These are phyloP conservation scores for Dicyrtomina minuta DNA, from an alignment of 2,888 invertebrate species.

Conservation along the genomic window DNA sequence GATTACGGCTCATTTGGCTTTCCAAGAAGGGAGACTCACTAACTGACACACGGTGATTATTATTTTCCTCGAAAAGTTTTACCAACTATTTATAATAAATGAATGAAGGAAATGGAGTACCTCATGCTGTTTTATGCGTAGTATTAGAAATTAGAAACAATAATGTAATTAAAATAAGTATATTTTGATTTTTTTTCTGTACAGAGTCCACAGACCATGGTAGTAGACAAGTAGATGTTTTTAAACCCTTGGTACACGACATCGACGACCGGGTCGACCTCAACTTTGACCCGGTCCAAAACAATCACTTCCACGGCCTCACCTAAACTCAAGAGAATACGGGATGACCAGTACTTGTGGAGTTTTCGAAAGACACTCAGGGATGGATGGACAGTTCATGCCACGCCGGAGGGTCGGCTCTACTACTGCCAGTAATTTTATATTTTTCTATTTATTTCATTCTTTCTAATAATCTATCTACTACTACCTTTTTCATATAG, in stretches of 20 bases:
- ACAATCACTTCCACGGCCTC: conserved; percentile 27
- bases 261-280: conserved; percentile 30
- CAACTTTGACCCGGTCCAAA: conserved; percentile 36
- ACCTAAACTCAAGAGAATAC: conserved; percentile 25
- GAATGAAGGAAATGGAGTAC: too few species aligned
- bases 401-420: conserved; percentile 74
- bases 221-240: conserved; percentile 39
- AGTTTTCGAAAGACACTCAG: conserved; percentile 58
- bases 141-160: too few species aligned
- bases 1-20: too few species aligned
- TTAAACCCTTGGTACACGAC: conserved; percentile 41
- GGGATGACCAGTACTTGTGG: conserved; percentile 35
- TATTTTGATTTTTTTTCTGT: not conserved
- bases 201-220: conserved; percentile 1
- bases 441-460: not conserved
- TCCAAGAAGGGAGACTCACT: too few species aligned
- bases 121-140: too few species aligned
- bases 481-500: not conserved
- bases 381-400: conserved; percentile 77
- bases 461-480: too few species aligned
- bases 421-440: conserved; percentile 88
- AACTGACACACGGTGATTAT: too few species aligned
- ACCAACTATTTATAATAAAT: too few species aligned
- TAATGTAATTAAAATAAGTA: not conserved
- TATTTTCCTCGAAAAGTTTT: too few species aligned